Evolutionary conservation across 2,888 invertebrate genomes (phyloP).

Genomic region (Brenthis hecate): DNA sequence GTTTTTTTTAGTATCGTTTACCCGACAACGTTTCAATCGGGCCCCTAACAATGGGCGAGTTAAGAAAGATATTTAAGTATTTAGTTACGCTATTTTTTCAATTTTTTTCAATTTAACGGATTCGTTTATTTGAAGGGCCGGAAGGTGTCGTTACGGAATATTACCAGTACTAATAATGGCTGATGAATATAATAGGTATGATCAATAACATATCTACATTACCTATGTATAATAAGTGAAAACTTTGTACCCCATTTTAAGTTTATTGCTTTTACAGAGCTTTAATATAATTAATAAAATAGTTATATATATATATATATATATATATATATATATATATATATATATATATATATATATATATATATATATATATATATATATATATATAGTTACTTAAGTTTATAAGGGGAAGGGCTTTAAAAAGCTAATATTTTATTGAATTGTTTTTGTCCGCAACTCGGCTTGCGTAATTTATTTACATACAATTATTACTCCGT

Average conservation of each 20-base stretch:
- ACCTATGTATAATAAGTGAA: slow-evolving; percentile 12
- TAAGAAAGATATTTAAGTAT: slow-evolving; percentile 82
- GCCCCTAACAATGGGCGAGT: slow-evolving; percentile 73
- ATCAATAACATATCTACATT: slow-evolving; percentile 48
- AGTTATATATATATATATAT: too few species aligned
- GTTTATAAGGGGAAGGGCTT: too few species aligned
- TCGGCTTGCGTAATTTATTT: too few species aligned
- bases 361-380: too few species aligned
- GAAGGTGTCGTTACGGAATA: slow-evolving; percentile 79
- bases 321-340: too few species aligned
- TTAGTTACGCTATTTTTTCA: slow-evolving; percentile 81
- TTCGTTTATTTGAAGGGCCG: slow-evolving; percentile 76
- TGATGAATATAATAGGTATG: slow-evolving; percentile 49
- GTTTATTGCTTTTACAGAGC: too few species aligned
- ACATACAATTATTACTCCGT: too few species aligned
- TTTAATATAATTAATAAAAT: too few species aligned
- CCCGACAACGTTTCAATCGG: slow-evolving; percentile 75
- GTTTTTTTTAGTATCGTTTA: slow-evolving; percentile 68
- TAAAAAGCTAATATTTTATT: too few species aligned
- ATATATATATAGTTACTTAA: too few species aligned
- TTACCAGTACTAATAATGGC: slow-evolving; percentile 72
- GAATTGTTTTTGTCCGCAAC: too few species aligned
- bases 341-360: too few species aligned
- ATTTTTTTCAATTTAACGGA: slow-evolving; percentile 78
- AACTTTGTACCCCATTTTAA: background rate